A percentile compares a stretch with the other conserved stretches of the same genome.
Conservation (phyloP, 2,113 vertebrate genomes). For the Ardeotis arabs region DNA sequence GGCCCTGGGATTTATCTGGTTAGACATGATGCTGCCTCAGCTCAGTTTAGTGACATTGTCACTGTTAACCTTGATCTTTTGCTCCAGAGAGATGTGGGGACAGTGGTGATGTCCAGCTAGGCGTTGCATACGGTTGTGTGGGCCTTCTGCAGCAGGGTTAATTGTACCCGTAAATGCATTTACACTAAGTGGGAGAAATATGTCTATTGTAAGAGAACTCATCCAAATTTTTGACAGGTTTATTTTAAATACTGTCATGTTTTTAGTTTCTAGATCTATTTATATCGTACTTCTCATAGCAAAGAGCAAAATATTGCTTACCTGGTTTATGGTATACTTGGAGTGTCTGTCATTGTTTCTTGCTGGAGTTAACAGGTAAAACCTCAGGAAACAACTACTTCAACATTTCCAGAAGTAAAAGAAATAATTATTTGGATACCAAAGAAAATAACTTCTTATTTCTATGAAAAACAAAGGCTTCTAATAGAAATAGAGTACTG, state of each 20-base stretch:
- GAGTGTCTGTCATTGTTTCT: not conserved
- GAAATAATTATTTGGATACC: constrained; percentile 53
- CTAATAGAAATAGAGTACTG: constrained; percentile 67
- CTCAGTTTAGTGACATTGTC: not conserved
- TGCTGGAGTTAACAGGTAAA: not conserved
- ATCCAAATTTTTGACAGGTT: not conserved
- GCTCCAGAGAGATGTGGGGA: not conserved
- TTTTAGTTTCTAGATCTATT: not conserved
- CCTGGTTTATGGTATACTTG: not conserved
- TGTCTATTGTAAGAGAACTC: not conserved
- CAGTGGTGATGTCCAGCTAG: not conserved
- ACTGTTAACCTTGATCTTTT: not conserved
- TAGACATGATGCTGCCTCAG: not conserved
- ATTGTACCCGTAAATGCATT: not conserved
- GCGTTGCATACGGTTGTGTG: accelerated
- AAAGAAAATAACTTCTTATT: constrained; percentile 56
- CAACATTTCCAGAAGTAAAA: constrained; percentile 58
- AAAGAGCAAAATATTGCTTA: not conserved
- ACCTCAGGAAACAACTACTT: constrained; percentile 48
- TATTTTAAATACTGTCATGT: not conserved
- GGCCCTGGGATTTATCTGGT: not conserved
- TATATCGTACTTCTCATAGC: not conserved
- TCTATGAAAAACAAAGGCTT: constrained; percentile 34
- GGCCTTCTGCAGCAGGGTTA: not conserved
- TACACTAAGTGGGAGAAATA: not conserved